phyloP scores from a whole-genome alignment of 2,113 vertebrate species.

The Chaetorhynchus papuensis region DNA sequence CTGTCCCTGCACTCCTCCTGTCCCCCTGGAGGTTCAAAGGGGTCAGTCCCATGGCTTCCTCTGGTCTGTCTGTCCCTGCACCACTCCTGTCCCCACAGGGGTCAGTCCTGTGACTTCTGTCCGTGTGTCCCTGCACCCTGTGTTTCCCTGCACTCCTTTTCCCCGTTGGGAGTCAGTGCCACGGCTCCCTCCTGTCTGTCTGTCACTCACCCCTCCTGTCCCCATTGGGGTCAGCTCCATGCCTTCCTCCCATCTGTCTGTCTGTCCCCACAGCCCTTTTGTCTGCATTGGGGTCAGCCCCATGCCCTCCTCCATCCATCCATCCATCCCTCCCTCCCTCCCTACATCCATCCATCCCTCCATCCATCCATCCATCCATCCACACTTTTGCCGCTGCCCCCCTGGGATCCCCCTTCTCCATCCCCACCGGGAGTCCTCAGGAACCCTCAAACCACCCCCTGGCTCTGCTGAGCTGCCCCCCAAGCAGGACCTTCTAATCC shows the following conservation, averaged over 20 bases:
- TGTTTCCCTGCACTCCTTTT: neutral
- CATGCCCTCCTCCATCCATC: neutral
- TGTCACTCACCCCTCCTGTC: neutral
- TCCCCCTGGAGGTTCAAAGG: neutral
- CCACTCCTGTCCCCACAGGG: neutral
- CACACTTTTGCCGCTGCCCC: rapidly evolving
- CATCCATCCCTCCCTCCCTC: neutral
- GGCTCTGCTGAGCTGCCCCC: neutral
- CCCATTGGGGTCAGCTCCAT: neutral
- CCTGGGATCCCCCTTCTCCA: neutral
- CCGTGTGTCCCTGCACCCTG: neutral
- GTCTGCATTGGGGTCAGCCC: neutral
- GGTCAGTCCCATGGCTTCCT: neutral
- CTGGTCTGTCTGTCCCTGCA: neutral
- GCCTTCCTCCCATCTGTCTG: neutral
- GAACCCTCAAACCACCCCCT: neutral
- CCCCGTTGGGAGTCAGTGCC: neutral
- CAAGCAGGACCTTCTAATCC: no score
- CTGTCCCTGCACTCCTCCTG: neutral
- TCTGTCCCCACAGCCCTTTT: neutral
- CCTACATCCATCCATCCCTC: neutral
- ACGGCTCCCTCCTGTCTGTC: neutral
- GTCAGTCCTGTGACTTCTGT: neutral
- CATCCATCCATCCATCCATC: no score
- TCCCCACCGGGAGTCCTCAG: neutral